phyloP scores from a whole-genome alignment of 2,113 vertebrate genomes.

The Trachemys scripta region DNA sequence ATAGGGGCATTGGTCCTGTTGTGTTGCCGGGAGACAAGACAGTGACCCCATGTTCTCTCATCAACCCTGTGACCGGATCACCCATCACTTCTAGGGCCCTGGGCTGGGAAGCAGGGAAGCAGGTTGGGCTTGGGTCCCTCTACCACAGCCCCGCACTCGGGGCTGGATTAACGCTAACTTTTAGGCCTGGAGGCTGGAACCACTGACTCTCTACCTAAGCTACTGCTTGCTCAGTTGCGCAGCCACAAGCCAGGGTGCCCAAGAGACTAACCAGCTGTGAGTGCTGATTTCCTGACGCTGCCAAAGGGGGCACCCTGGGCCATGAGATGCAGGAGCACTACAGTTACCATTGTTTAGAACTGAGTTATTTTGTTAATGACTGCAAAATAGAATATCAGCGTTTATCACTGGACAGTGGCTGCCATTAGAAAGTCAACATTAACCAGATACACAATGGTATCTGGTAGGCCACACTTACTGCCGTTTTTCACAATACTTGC shows the following conservation, averaged over 20 bases:
- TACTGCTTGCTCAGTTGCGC: too few relatives aligned
- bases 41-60: too few relatives aligned
- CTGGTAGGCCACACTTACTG: background rate
- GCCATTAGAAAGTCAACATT: background rate
- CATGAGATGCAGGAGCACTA: background rate
- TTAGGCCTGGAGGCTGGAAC: background rate
- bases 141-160: background rate
- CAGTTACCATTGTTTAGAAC: background rate
- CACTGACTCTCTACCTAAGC: background rate
- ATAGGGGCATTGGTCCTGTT: too few relatives aligned
- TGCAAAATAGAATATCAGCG: background rate
- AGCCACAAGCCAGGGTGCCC: background rate
- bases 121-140: too few relatives aligned
- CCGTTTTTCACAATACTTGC: background rate
- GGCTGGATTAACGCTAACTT: background rate
- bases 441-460: background rate
- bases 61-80: too few relatives aligned
- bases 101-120: too few relatives aligned
- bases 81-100: too few relatives aligned
- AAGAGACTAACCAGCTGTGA: background rate
- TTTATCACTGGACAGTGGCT: background rate
- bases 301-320: background rate
- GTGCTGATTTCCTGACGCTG: background rate
- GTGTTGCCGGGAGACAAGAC: too few relatives aligned
- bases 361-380: background rate